Evolutionary conservation across 1,140 invertebrate species (phyloP).

Genomic region (Tribolium castaneum): DNA sequence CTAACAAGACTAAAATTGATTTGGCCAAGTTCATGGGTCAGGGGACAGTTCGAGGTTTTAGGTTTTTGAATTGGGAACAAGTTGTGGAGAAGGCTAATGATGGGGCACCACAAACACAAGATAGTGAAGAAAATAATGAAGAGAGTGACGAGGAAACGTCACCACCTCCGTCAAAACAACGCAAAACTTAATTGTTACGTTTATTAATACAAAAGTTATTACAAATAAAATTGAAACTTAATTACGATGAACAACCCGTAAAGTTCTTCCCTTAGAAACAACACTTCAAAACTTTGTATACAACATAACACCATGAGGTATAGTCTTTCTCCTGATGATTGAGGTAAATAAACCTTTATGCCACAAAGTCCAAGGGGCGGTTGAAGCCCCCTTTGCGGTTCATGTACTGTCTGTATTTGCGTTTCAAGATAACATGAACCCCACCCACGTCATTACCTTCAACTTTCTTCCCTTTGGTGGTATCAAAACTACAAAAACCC

Average conservation of each 20-base stretch:
- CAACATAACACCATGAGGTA: constrained; percentile 19
- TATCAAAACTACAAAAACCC: constrained; percentile 96
- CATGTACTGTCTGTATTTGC: constrained; percentile 99
- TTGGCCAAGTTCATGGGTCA: constrained; percentile 68
- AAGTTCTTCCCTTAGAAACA: constrained; percentile 26
- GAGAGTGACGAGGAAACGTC: background rate
- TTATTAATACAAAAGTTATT: constrained; percentile 15
- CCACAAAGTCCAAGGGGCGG: constrained; percentile 95
- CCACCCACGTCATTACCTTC: constrained; percentile 91
- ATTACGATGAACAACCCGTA: constrained; percentile 43
- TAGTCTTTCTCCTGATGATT: constrained; percentile 13
- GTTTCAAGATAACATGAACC: constrained; percentile 94
- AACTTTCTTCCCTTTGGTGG: constrained; percentile 96
- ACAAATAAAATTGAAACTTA: constrained; percentile 8
- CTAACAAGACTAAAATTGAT: constrained; percentile 69
- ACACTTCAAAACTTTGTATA: constrained; percentile 30
- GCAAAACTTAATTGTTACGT: background rate
- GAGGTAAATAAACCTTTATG: constrained; percentile 64
- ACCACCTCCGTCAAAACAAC: constrained; percentile 34
- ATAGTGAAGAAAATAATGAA: constrained; percentile 6
- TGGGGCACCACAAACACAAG: constrained; percentile 52
- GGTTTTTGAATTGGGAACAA: constrained; percentile 65
- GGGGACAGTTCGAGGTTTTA: constrained; percentile 70
- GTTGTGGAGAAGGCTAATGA: constrained; percentile 63
- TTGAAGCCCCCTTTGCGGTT: constrained; percentile 99